Evolutionary conservation across 2,113 vertebrate species (phyloP), one percentile per base, ranked within the genome.

Genomic region (Columba livia): DNA sequence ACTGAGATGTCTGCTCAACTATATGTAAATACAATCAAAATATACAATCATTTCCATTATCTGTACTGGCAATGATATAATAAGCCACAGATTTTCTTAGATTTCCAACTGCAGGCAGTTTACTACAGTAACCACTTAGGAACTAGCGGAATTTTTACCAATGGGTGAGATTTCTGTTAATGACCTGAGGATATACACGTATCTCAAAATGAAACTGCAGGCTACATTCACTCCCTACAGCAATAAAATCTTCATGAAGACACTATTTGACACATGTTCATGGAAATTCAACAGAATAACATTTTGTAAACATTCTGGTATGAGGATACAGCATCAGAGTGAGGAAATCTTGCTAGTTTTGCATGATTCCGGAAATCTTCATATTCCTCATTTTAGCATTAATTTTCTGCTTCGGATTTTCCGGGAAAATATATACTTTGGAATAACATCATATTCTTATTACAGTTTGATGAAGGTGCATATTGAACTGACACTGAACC

Each of bases 231-330:
- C 44, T 58, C 75, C 92, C 88, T 58, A 15, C n/a, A 92, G 90
- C 83, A 93, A 57, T 15, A 65, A 66, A 61, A 51, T 72, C 72
- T 71, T 71, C 70, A 73, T 64, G 74, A 72, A 81, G 58, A 81
- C 57, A 47, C n/a, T 38, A 29, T 71, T 57, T 56, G 67, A 86
- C 73, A 57, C 23, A 29, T 31, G 36, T 36, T 88, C 67, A 65
- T 73, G 40, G 69, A 88, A 94, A 95, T 83, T 65, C 44, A 83
- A 53, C 58, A 92, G 38, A 93, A 42, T 11, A 93, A 62, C 60
- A 71, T 66, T 77, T 81, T 92, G 53, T 64, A 95, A 75, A 58
- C 73, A 81, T 84, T 57, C n/a, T 7, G 8, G 11, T 26, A 85
- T 36, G 44, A 93, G 84, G 84, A 29, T 2, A 64, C 51, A 78